Conservation (phyloP, 23 tunicate genomes). For the Ascidia mentula region DNA sequence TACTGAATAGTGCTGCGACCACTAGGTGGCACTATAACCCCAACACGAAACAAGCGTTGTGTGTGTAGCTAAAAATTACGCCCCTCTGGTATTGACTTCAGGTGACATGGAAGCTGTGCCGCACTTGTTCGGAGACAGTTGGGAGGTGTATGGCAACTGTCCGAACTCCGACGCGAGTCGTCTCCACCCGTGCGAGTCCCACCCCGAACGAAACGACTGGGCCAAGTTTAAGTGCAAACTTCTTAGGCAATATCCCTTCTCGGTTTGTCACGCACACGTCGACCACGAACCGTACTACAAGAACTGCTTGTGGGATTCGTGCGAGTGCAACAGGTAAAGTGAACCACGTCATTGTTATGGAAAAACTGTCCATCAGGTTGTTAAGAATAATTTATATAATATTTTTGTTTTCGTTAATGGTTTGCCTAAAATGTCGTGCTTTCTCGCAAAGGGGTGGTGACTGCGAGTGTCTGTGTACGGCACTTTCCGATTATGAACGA, state of each 20-base stretch:
- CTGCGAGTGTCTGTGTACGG: slow-evolving; percentile 96
- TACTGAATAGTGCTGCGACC: too few relatives aligned
- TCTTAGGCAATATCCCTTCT: slow-evolving; percentile 61
- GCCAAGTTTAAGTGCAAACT: slow-evolving; percentile 65
- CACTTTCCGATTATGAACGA: slow-evolving; percentile 76
- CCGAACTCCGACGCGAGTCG: slow-evolving; percentile 85
- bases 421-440: too few relatives aligned
- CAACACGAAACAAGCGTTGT: too few relatives aligned
- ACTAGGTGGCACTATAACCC: neutral
- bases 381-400: too few relatives aligned
- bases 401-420: too few relatives aligned
- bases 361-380: too few relatives aligned
- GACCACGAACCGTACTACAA: slow-evolving; percentile 84
- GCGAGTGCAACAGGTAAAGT: slow-evolving; percentile 93
- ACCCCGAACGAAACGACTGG: slow-evolving; percentile 87
- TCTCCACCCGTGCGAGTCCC: slow-evolving; percentile 73
- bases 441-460: slow-evolving; percentile 98
- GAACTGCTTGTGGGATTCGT: slow-evolving; percentile 93
- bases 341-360: too few relatives aligned
- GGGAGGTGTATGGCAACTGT: slow-evolving; percentile 80
- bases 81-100: slow-evolving; percentile 17
- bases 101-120: slow-evolving; percentile 60
- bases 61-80: too few relatives aligned
- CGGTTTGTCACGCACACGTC: slow-evolving; percentile 66
- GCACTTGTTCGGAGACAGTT: slow-evolving; percentile 72